Evolutionary conservation across 2,797 vertebrate species (phyloP).

Genomic region (Jordanella pulchra): DNA sequence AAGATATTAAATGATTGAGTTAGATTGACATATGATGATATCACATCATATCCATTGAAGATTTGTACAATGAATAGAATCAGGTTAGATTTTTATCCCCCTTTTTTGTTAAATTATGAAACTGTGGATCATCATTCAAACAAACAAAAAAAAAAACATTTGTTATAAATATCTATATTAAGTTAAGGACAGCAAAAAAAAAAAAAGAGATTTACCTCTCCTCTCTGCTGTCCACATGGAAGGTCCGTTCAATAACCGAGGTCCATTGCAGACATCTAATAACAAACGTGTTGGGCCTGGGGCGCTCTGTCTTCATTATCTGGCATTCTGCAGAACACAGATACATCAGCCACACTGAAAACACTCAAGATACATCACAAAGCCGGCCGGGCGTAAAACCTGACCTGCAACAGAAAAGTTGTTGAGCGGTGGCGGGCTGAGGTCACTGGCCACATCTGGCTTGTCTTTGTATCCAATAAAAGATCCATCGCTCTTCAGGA

Average conservation of each 20-base stretch:
- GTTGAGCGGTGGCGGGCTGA: slow-evolving; percentile 89
- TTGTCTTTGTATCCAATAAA: slow-evolving; percentile 97
- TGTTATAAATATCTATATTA: too few species aligned
- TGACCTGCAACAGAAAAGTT: slow-evolving; percentile 95
- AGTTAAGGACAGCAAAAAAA: neutral
- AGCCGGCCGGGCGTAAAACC: slow-evolving; percentile 20
- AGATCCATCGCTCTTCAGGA: slow-evolving; percentile 92
- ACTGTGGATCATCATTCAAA: too few species aligned
- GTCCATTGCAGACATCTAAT: slow-evolving; percentile 98
- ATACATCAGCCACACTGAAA: slow-evolving; percentile 8
- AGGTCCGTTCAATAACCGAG: slow-evolving; percentile 93
- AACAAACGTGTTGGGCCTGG: slow-evolving; percentile 92
- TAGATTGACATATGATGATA: too few species aligned
- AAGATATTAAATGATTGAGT: too few species aligned
- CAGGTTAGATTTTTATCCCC: too few species aligned
- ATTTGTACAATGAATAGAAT: too few species aligned
- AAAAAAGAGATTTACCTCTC: slow-evolving; percentile 79
- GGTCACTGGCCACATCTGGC: slow-evolving; percentile 85
- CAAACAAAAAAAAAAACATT: too few species aligned
- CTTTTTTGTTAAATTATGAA: too few species aligned
- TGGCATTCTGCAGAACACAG: slow-evolving; percentile 86
- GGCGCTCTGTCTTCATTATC: slow-evolving; percentile 94
- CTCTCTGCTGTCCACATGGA: slow-evolving; percentile 90
- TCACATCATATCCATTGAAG: too few species aligned
- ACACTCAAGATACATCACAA: neutral